Evolutionary conservation across 2,797 vertebrate genomes (phyloP), one percentile per base, ranked within the genome.

Genomic region (Knipowitschia caucasica): DNA sequence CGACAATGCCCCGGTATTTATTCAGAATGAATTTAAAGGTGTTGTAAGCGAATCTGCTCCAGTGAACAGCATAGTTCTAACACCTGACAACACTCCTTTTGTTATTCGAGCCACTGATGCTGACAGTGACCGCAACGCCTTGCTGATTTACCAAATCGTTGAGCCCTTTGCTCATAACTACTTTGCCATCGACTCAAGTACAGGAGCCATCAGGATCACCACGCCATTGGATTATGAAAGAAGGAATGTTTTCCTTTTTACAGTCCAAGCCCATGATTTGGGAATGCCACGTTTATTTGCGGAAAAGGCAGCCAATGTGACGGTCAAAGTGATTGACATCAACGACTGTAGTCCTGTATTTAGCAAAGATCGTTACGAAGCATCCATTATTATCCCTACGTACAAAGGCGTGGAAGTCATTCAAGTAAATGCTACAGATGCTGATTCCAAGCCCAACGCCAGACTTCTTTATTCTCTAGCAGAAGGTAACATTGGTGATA

Each of bases 401-500:
- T 99, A 94, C 77, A 96, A 82, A 90, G 95, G 93, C 0, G 95
- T 99, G 17, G 89, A 92, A 73, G 88, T 99, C 50, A 81, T 94
- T 70, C 79, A 78, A 0, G 67, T 99, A 31, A 94, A 94, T 20
- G 94, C 96, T 8, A 92, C 91, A 5, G 97, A 99, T 83, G 85
- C 90, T 0, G 97, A 99, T 80, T 96, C 95, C 1, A 83, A 86
- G 12, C 73, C 90, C 2, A 96, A 95, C 75, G 91, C 95, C 5
- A 92, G 90, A 65, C 80, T 99, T 12, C 86, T 98, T 39, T 98
- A 94, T 82, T 94, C 94, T 40, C 94, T 99, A 70, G 89, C 91
- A 0, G 95, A 98, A 69, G 97, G 97, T 49, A 99, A 99, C 67
- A 98, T 99, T 5, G 97, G 95, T 31, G 95, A 98, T 64, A 99